Base-by-base conservation (phyloP, 2,113 vertebrate species). In the Antennarius striatus region DNA sequence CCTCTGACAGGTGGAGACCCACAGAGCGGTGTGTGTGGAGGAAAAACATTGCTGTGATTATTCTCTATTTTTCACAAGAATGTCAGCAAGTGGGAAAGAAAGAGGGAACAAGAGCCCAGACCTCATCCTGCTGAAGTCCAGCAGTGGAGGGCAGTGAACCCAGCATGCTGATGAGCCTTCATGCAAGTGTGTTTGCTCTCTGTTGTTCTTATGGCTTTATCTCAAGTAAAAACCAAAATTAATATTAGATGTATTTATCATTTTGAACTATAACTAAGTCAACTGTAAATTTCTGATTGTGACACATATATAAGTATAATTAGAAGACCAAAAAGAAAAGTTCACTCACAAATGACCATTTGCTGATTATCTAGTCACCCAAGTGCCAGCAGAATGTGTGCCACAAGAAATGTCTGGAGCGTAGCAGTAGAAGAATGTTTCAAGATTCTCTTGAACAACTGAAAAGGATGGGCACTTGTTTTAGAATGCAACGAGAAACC, bases 131-230 rank as follows among this genome's bases (percentile, higher is more conserved):
- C 55, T 83, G 55, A 88, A 40, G 88, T 86, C 89, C 81, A 79
- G 78, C 89, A 77, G 54, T 43, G 45, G 65, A 51, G 68, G 57
- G 46, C 47, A 14, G 7, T n/a, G 68, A 63, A 71, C 17, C 10
- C 61, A 42, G 86, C 63, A 91, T 87, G 78, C 86, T 73, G 66
- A 90, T 88, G 68, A 87, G 55, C 15, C 52, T 36, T 60, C 58
- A 65, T 75, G 81, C 78, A 75, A 57, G 65, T 45, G 42, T 8
- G 29, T 29, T 72, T 15, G 43, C 22, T 11, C 57, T 61, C 51
- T 66, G 66, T 67, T 59, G 59, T 45, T 66, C 66, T 66, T 30
- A 49, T 45, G 45, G 51, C 75, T 56, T 48, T 28, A 36, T 22
- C 36, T 42, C 43, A 40, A 43, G 60, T 1, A 57, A 53, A 78